phyloP scores from a whole-genome alignment of 2,888 invertebrate species.

The Eurytoma adleriae region DNA sequence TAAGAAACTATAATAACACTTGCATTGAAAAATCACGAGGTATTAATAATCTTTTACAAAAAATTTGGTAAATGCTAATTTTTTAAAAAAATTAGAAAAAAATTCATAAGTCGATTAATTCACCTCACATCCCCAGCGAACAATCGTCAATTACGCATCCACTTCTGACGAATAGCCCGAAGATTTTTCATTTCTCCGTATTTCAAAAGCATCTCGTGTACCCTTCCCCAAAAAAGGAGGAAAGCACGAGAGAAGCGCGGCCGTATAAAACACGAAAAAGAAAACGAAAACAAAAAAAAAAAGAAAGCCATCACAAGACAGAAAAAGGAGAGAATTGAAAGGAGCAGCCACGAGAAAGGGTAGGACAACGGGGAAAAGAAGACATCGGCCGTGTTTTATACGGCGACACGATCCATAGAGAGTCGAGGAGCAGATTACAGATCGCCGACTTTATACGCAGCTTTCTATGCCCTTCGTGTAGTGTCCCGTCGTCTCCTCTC shows the following conservation, averaged over 20 bases:
- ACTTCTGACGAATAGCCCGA: no score
- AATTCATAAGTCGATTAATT: no score
- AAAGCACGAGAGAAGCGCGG: neutral
- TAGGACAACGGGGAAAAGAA: neutral
- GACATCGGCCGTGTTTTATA: slow-evolving; percentile 9
- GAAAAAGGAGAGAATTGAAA: neutral
- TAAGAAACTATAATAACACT: neutral
- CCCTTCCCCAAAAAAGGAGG: neutral
- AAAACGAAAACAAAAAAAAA: neutral
- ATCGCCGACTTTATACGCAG: slow-evolving; percentile 46
- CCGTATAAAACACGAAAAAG: neutral
- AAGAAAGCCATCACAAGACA: neutral
- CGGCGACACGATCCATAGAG: slow-evolving; percentile 12
- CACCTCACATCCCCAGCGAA: no score
- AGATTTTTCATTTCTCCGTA: neutral
- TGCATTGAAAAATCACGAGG: no score
- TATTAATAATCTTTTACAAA: no score
- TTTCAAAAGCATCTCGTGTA: neutral
- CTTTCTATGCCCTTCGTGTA: slow-evolving; percentile 55
- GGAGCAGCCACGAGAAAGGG: neutral
- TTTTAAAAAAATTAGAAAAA: no score
- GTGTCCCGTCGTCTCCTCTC: slow-evolving; percentile 48
- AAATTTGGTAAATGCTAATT: no score
- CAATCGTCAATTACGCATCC: no score
- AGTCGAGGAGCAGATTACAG: slow-evolving; percentile 45